Evolutionary conservation across 2,113 vertebrate genomes (phyloP).

Genomic region (Neotoma lepida): DNA sequence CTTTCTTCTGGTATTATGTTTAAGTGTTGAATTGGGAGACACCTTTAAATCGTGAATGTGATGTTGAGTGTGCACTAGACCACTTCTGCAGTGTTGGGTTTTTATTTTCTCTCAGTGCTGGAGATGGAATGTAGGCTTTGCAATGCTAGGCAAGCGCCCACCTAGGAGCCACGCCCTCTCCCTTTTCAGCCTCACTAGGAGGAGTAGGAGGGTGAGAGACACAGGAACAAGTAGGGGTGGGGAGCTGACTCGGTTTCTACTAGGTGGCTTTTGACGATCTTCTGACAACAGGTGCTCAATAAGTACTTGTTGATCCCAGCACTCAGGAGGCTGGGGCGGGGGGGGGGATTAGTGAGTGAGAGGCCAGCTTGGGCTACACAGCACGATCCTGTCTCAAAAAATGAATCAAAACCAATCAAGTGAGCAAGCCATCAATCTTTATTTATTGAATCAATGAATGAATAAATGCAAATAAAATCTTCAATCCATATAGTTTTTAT

Average conservation of each 20-base stretch:
- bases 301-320: too few relatives aligned
- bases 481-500: neutral
- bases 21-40: slow-evolving; percentile 7
- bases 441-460: slow-evolving; percentile 37
- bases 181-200: neutral
- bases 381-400: neutral
- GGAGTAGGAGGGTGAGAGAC: neutral
- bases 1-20: neutral
- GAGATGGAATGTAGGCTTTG: neutral
- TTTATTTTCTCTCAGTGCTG: neutral
- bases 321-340: neutral
- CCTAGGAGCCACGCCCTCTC: neutral
- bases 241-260: slow-evolving; percentile 12
- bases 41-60: neutral
- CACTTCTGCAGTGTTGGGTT: neutral
- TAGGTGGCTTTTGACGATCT: slow-evolving; percentile 37
- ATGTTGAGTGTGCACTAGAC: neutral
- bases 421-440: neutral
- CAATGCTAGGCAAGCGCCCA: neutral
- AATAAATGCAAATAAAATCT: slow-evolving; percentile 45
- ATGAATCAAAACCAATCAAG: neutral
- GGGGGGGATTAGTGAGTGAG: neutral
- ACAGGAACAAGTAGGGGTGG: neutral
- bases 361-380: neutral
- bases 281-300: too few relatives aligned